Evolutionary conservation across 2,113 vertebrate genomes (phyloP).

Genomic region (Tauraco erythrolophus): DNA sequence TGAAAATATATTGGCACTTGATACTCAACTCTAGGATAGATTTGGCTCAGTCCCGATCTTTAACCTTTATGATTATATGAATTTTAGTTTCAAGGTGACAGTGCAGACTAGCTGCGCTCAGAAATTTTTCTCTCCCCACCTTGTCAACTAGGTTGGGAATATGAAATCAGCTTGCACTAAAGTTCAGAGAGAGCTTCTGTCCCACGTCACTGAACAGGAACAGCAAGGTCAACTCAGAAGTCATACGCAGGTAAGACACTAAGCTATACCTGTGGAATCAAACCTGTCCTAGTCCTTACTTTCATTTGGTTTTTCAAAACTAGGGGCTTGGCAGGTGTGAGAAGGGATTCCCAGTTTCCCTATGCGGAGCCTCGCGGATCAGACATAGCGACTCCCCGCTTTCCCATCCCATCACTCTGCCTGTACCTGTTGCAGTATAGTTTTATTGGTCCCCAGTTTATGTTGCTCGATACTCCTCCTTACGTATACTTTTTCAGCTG

Average conservation of each 20-base stretch:
- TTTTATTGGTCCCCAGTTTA: constrained; percentile 81
- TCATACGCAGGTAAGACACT: not conserved
- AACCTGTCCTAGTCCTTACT: not conserved
- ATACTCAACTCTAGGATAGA: not conserved
- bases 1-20: not conserved
- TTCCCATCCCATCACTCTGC: not conserved
- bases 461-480: constrained; percentile 81
- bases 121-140: not conserved
- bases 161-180: not conserved
- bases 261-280: not conserved
- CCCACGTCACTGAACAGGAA: not conserved
- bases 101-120: not conserved
- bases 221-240: not conserved
- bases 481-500: constrained; percentile 71
- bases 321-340: not conserved
- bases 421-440: constrained; percentile 76
- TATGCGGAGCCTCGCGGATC: not conserved
- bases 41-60: not conserved
- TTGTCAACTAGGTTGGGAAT: not conserved
- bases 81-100: not conserved
- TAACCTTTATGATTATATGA: not conserved
- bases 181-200: not conserved
- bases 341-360: not conserved
- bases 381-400: not conserved
- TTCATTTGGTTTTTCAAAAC: not conserved